These are phyloP conservation scores for Drosophila lowei DNA, from an alignment of 1,140 invertebrate genomes.

Conservation along the genomic window DNA sequence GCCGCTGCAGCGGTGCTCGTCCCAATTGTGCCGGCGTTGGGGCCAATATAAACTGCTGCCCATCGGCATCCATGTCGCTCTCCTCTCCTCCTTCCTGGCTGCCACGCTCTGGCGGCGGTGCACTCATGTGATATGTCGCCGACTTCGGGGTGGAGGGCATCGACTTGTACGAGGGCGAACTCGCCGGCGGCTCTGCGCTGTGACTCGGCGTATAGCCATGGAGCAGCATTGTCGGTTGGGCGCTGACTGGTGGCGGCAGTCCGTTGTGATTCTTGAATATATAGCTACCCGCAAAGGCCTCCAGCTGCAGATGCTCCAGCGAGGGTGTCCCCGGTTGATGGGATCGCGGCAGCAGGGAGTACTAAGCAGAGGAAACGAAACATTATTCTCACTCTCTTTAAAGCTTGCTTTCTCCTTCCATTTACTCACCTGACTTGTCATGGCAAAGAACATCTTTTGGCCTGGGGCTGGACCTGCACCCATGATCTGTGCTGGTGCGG, in stretches of 20 bases:
- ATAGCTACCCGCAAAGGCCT: slow-evolving; percentile 48
- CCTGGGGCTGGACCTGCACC: slow-evolving; percentile 36
- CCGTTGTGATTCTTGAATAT: slow-evolving; percentile 76
- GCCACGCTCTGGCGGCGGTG: slow-evolving; percentile 64
- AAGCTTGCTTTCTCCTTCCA: fast-evolving
- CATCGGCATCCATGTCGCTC: slow-evolving; percentile 84
- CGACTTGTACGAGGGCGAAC: slow-evolving; percentile 72
- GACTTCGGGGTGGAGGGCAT: slow-evolving; percentile 80
- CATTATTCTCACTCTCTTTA: background rate
- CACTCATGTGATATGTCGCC: slow-evolving; percentile 60
- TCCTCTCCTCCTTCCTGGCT: slow-evolving; percentile 54
- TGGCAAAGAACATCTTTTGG: slow-evolving; percentile 70
- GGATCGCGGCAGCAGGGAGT: slow-evolving; percentile 56
- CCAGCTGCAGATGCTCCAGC: slow-evolving; percentile 64
- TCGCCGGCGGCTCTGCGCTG: slow-evolving; percentile 49
- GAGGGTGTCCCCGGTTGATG: slow-evolving; percentile 51
- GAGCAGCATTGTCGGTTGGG: slow-evolving; percentile 67
- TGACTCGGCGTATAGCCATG: slow-evolving; percentile 67
- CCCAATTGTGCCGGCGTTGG: slow-evolving; percentile 96
- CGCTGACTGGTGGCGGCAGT: slow-evolving; percentile 49
- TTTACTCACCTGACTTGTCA: slow-evolving; percentile 70
- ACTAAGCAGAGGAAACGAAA: slow-evolving; percentile 40
- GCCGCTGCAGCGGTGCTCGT: slow-evolving; percentile 91
- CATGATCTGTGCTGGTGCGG: slow-evolving; percentile 67
- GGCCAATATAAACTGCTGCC: slow-evolving; percentile 90